Base-by-base conservation (phyloP, 2,113 vertebrate species). In the Caranx ignobilis region DNA sequence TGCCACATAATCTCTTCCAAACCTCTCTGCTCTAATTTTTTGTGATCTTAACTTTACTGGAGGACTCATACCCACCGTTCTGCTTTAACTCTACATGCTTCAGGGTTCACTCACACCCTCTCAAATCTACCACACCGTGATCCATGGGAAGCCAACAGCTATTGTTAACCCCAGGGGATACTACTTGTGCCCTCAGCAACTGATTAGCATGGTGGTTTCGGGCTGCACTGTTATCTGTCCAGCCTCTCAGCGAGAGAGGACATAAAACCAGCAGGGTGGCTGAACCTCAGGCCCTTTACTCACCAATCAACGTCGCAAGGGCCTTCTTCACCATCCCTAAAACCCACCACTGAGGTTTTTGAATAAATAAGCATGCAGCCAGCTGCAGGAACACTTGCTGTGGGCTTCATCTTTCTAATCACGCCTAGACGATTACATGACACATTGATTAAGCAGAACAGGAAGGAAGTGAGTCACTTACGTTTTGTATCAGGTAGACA, bases 11-110 rank as follows among this genome's bases (percentile, higher is more conserved):
- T 74, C 21, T 68, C 19, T 45, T 37, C n/a, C 31, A 59, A 66
- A 65, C n/a, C 45, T 47, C 55, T 64, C 32, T n/a, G 15, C 18
- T 55, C 41, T 57, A 41, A 11, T 52, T 75, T 41, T 75, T n/a
- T 76, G n/a, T 55, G 26, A 74, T 81, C 65, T 68, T 56, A 82
- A 60, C 35, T 75, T 57, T 75, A 3, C 47, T 19, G 5, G 41
- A 8, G 31, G 21, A 64, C n/a, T 64, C 32, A 18, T 37, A 47
- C 70, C 62, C 62, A 61, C 21, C 72, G 55, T 59, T 39, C 67
- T 71, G 67, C 65, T 68, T 57, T 77, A 39, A 70, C 87, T 37
- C 81, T 87, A 84, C 84, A 76, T 82, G 90, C 83, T 64, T 64
- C 66, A 75, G 32, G 82, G 71, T 66, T 37, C 37, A 32, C 62